Evolutionary conservation across 2,888 invertebrate species (phyloP).

Genomic region (Eucera pruinosa): DNA sequence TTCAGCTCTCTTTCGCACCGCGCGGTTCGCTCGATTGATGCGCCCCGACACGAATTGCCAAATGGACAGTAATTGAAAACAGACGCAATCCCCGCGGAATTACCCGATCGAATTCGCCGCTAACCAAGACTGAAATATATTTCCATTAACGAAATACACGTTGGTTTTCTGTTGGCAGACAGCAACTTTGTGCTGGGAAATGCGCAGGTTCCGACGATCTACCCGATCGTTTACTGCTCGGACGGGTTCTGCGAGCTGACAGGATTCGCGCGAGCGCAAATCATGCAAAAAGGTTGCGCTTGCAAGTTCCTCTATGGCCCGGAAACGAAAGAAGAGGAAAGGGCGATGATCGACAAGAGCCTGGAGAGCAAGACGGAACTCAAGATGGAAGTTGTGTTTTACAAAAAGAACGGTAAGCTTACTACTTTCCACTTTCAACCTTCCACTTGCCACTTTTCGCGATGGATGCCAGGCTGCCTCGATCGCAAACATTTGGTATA

Average conservation of each 20-base stretch:
- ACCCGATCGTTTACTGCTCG: slow-evolving; percentile 98
- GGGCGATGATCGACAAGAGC: slow-evolving; percentile 94
- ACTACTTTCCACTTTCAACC: no score
- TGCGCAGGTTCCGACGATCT: slow-evolving; percentile 94
- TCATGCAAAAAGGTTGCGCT: slow-evolving; percentile 98
- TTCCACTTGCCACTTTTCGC: no score
- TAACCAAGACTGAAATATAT: no score
- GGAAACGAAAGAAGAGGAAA: slow-evolving; percentile 95
- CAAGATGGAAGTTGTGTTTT: slow-evolving; percentile 97
- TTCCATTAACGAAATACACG: no score
- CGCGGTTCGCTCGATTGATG: neutral
- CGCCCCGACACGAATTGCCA: neutral
- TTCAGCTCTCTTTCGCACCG: neutral
- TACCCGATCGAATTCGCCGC: slow-evolving; percentile 20
- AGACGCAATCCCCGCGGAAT: neutral
- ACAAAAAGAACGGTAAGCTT: slow-evolving; percentile 94
- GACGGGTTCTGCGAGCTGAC: slow-evolving; percentile 98
- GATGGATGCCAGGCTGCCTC: neutral
- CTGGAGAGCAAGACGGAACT: slow-evolving; percentile 96
- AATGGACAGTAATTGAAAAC: slow-evolving; percentile 1
- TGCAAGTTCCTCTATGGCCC: slow-evolving; percentile 97
- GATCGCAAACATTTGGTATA: neutral
- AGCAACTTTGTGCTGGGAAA: slow-evolving; percentile 98
- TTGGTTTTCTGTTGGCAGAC: slow-evolving; percentile 89
- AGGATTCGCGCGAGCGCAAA: slow-evolving; percentile 96